A percentile compares a stretch with the other conserved stretches of the same genome.
These are phyloP conservation scores for Caerostris darwini DNA, from an alignment of 1,140 invertebrate genomes.

Conservation along the genomic window DNA sequence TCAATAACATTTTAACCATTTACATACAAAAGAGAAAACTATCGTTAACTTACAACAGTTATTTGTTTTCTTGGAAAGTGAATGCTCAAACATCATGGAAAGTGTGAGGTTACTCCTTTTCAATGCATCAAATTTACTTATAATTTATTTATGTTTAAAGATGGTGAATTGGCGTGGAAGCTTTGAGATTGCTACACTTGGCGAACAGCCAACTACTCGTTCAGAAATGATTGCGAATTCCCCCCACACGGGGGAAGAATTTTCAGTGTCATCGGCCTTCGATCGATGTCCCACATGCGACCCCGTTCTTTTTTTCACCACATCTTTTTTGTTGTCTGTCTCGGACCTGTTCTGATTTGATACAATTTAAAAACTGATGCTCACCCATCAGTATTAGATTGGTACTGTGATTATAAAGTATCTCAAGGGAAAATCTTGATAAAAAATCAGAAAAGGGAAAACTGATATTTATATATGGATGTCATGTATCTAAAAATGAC, in stretches of 20 bases:
- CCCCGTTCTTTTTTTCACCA: slow-evolving; percentile 3
- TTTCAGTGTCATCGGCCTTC: slow-evolving; percentile 49
- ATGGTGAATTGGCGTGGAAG: not conserved
- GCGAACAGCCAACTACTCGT: slow-evolving; percentile 22
- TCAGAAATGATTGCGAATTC: slow-evolving; percentile 28
- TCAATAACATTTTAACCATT: not conserved
- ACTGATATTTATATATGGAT: too few species aligned
- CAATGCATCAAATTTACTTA: not conserved
- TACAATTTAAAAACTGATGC: not conserved
- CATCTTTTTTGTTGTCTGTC: not conserved
- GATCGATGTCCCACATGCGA: slow-evolving; percentile 50
- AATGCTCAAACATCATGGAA: not conserved
- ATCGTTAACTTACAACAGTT: not conserved
- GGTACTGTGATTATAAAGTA: too few species aligned
- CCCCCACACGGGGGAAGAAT: slow-evolving; percentile 1
- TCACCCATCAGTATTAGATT: not conserved
- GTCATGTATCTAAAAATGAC: too few species aligned
- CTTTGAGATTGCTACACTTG: slow-evolving; percentile 1
- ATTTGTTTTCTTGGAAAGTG: not conserved
- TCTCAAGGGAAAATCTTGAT: too few species aligned
- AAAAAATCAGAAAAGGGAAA: too few species aligned
- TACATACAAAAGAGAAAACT: not conserved
- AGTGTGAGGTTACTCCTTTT: not conserved
- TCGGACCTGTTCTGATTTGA: not conserved
- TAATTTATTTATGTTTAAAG: slow-evolving; percentile 23